Conservation (phyloP, 2,888 invertebrate species). For the Mimumesa dahlbomi region DNA sequence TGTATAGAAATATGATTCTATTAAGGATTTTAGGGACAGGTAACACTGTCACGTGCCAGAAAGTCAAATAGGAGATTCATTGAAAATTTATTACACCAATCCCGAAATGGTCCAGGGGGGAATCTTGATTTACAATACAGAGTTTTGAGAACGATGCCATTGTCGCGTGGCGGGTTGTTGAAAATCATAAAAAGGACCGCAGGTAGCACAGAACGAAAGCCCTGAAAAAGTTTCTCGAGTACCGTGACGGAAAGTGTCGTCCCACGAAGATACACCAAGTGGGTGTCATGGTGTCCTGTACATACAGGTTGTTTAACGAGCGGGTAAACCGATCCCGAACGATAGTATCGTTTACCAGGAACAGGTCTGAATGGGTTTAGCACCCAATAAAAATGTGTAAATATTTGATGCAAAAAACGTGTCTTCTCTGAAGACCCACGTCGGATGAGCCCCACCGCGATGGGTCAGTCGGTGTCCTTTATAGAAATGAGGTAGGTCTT, state of each 20-base stretch:
- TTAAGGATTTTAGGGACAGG: too few species aligned
- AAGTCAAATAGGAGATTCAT: too few species aligned
- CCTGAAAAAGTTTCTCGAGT: slow-evolving; percentile 18
- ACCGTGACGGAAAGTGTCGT: slow-evolving; percentile 21
- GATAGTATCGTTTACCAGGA: slow-evolving; percentile 45
- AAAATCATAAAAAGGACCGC: slow-evolving; percentile 15
- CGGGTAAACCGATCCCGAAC: slow-evolving; percentile 54
- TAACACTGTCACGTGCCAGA: too few species aligned
- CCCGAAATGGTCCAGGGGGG: too few species aligned
- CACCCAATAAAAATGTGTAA: slow-evolving; percentile 78
- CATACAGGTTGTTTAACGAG: slow-evolving; percentile 49
- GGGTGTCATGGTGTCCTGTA: slow-evolving; percentile 8
- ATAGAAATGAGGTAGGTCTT: slow-evolving; percentile 47
- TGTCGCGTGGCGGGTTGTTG: slow-evolving; percentile 62
- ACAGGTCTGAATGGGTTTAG: slow-evolving; percentile 71
- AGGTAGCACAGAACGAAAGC: slow-evolving; percentile 28
- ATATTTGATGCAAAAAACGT: slow-evolving; percentile 73
- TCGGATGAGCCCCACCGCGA: slow-evolving; percentile 36
- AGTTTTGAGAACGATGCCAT: slow-evolving; percentile 8
- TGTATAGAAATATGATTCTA: too few species aligned
- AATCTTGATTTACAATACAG: slow-evolving; percentile 35
- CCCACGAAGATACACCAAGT: slow-evolving; percentile 6
- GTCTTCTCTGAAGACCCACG: slow-evolving; percentile 24
- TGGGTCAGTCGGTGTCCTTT: slow-evolving; percentile 55
- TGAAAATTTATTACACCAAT: too few species aligned